A percentile compares a stretch with the other conserved stretches of the same genome.
Conservation (phyloP, 1,140 invertebrate genomes). For the Heliconius himera region DNA sequence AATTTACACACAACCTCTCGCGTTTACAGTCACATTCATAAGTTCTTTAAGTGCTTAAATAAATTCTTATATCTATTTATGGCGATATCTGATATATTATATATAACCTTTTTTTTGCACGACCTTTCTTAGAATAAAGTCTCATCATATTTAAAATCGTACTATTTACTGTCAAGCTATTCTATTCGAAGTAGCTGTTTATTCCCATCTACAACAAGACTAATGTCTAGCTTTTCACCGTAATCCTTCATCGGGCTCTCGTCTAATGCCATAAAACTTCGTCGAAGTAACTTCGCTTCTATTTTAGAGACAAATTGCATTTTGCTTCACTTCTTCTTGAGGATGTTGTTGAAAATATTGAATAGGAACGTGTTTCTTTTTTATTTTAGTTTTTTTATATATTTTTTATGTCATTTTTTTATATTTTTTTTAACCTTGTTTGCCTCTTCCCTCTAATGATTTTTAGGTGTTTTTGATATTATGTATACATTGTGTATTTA, state of each 20-base stretch:
- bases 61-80: too few species aligned
- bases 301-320: constrained; percentile 27
- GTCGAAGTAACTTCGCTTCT: constrained; percentile 22
- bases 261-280: constrained; percentile 38
- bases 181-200: constrained; percentile 19
- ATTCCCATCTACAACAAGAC: constrained; percentile 15
- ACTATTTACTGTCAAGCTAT: not conserved
- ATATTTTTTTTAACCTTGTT: not conserved
- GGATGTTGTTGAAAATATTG: not conserved
- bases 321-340: constrained; percentile 14
- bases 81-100: too few species aligned
- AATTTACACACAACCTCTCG: too few species aligned
- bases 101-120: too few species aligned
- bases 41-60: too few species aligned
- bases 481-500: too few species aligned
- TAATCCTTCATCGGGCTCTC: constrained; percentile 35
- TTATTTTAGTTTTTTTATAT: not conserved
- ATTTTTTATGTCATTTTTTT: too few species aligned
- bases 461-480: too few species aligned
- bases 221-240: constrained; percentile 24
- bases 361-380: not conserved
- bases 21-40: too few species aligned
- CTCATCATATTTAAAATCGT: not conserved
- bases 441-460: too few species aligned
- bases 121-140: not conserved